Base-by-base conservation (phyloP, 1,140 invertebrate genomes). In the Polypedilum pembai region DNA sequence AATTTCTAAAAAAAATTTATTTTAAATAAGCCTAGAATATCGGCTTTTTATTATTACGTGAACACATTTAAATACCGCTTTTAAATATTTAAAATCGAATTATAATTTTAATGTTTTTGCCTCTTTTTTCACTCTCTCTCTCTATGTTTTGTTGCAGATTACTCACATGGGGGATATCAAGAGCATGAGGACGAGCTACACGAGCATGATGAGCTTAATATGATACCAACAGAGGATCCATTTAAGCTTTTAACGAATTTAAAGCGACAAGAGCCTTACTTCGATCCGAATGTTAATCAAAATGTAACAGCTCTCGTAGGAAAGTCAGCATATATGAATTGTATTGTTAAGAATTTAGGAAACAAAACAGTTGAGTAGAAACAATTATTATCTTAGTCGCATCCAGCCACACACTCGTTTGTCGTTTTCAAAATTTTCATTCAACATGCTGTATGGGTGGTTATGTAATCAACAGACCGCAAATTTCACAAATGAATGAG, bases 331-430 rank as follows among this genome's bases (percentile, higher is more conserved):
- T 85, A 92, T 78, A 87, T 95, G 74, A 89, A 89, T 79, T 95
- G 93, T 82, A 86, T 91, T 76, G 92, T 94, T 41, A 93, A 93
- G 80, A 90, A 94, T 85, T 89, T 92, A 74, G 92, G 92, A 15
- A 92, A 95, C 78, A 88, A 93, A 86, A 94, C 92, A 85, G 94
- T 95, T 56, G 82, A 91, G 90, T 87, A 73, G 75, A 20, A 40
- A 18, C 41, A 15, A n/a, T 24, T 21, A 41, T 40, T 40, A 20
- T 15, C 8, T 15, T 15, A 56, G n/a, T 8, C 10, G 3, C n/a
- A 15, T 17, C 1, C 1, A 12, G 10, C n/a, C 7, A 56, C 45
- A 56, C 45, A 56, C 2, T 17, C n/a, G 7, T 56, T 12, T 56
- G n/a, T 15, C n/a, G 8, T 56, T 12, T 56, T 12, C n/a, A 17